phyloP scores from a whole-genome alignment of 2,888 invertebrate genomes.

The Trichopoda pennipes region DNA sequence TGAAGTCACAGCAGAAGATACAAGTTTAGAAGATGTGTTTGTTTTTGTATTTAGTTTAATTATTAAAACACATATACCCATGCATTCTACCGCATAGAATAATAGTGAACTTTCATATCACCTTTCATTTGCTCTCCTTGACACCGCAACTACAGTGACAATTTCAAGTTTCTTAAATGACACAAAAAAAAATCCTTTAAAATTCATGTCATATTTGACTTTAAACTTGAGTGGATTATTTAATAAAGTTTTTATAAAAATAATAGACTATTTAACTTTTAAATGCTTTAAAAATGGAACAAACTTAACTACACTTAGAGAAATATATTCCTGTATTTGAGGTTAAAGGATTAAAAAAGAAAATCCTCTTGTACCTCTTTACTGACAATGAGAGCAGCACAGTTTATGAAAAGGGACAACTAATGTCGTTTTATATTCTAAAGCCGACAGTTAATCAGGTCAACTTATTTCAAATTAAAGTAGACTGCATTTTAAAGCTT shows the following conservation, averaged over 20 bases:
- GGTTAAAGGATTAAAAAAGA: constrained; percentile 39
- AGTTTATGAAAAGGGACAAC: neutral
- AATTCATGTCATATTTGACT: neutral
- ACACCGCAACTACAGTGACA: neutral
- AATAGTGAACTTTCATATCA: no score
- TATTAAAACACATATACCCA: no score
- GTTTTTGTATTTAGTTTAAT: no score
- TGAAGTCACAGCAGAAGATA: no score
- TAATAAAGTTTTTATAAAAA: neutral
- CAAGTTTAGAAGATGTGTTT: no score
- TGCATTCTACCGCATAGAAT: no score
- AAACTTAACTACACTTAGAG: no score
- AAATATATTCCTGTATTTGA: constrained; percentile 10
- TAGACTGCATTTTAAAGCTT: constrained; percentile 2
- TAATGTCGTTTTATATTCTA: constrained; percentile 46
- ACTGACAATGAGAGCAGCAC: neutral
- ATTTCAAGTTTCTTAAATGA: neutral
- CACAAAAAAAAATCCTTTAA: neutral
- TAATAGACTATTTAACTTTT: no score
- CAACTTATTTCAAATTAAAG: constrained; percentile 2
- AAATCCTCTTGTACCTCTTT: constrained; percentile 45
- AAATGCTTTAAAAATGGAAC: no score
- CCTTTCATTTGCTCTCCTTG: neutral
- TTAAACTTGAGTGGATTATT: neutral
- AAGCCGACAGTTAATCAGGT: constrained; percentile 51